phyloP scores from a whole-genome alignment of 1,140 invertebrate genomes.

The Ectropis grisescens region DNA sequence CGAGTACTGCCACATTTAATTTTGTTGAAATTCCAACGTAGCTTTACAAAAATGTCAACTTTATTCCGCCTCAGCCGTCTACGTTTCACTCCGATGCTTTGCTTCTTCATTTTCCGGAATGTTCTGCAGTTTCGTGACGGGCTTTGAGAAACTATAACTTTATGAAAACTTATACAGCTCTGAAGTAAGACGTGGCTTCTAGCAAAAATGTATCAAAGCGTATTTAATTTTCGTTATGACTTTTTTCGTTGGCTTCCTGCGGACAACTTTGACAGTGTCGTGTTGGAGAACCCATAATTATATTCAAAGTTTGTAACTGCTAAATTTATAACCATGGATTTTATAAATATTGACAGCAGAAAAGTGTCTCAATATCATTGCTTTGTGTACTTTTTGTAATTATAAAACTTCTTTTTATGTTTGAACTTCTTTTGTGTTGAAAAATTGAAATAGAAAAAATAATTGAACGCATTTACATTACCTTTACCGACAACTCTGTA shows the following conservation, averaged over 20 bases:
- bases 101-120: conserved; percentile 64
- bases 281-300: too few relatives aligned
- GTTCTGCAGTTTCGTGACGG: conserved; percentile 57
- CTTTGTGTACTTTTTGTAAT: too few relatives aligned
- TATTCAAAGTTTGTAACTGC: too few relatives aligned
- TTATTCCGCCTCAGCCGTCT: conserved; percentile 62
- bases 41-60: conserved; percentile 70
- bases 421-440: too few relatives aligned
- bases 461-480: too few relatives aligned
- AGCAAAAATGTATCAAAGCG: conserved; percentile 61
- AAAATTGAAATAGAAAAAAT: too few relatives aligned
- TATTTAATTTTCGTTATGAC: conserved; percentile 66
- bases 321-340: too few relatives aligned
- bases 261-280: conserved; percentile 10
- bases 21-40: conserved; percentile 67
- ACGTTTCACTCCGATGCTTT: conserved; percentile 59
- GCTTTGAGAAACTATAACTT: conserved; percentile 67
- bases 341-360: too few relatives aligned
- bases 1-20: conserved; percentile 67
- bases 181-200: conserved; percentile 58
- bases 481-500: too few relatives aligned
- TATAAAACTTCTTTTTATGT: too few relatives aligned
- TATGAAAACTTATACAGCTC: conserved; percentile 57
- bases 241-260: conserved; percentile 26
- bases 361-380: too few relatives aligned